A percentile compares a stretch with the other conserved stretches of the same genome.
These are phyloP conservation scores for Andrena bucephala DNA, from an alignment of 2,888 invertebrate species.

Conservation along the genomic window DNA sequence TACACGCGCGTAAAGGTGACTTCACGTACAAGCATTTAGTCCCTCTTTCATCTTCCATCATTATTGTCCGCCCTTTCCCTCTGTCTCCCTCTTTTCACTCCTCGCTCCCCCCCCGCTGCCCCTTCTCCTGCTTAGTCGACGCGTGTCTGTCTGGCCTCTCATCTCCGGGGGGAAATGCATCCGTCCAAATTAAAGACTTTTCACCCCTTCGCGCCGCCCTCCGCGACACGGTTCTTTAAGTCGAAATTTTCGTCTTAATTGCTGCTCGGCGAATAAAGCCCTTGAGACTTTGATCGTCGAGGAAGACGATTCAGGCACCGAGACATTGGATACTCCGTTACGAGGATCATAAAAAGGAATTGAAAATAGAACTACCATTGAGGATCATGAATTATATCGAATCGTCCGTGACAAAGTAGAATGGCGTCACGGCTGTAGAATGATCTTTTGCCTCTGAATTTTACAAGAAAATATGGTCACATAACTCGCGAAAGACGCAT, in stretches of 20 bases:
- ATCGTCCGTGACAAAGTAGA: too few relatives aligned
- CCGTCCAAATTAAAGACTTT: slow-evolving; percentile 58
- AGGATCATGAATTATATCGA: neutral
- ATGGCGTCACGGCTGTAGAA: too few relatives aligned
- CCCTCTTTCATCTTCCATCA: slow-evolving; percentile 69
- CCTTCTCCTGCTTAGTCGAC: slow-evolving; percentile 58
- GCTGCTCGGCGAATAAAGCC: slow-evolving; percentile 30
- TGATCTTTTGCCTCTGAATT: too few relatives aligned
- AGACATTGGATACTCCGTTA: neutral
- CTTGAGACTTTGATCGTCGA: slow-evolving; percentile 1
- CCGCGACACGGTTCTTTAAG: slow-evolving; percentile 27
- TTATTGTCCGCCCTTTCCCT: slow-evolving; percentile 69
- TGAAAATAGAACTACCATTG: neutral
- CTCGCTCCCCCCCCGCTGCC: slow-evolving; percentile 39
- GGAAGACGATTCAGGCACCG: neutral
- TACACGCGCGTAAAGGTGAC: slow-evolving; percentile 14
- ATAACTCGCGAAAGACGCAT: too few relatives aligned
- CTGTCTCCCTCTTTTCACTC: slow-evolving; percentile 46
- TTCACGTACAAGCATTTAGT: slow-evolving; percentile 48
- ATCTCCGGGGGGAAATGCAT: slow-evolving; percentile 55
- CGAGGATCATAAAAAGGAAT: neutral
- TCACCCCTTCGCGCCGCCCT: slow-evolving; percentile 27
- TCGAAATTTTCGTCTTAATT: slow-evolving; percentile 54
- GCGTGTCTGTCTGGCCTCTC: slow-evolving; percentile 59
- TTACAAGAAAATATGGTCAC: too few relatives aligned